These are phyloP conservation scores for Squalus acanthias DNA, from an alignment of 2,797 vertebrate species.

Conservation along the genomic window DNA sequence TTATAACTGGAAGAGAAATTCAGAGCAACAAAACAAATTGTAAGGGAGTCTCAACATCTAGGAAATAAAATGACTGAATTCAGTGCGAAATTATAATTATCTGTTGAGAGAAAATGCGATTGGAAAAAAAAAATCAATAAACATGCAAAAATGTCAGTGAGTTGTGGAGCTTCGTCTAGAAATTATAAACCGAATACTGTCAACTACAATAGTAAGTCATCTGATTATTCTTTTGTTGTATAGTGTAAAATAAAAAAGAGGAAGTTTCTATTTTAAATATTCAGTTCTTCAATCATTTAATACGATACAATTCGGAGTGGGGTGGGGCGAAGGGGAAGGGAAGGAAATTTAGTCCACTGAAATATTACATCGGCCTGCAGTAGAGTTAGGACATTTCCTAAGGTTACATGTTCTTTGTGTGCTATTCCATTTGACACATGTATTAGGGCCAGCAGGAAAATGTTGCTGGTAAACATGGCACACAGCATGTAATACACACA, in stretches of 20 bases:
- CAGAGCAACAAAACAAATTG: background rate
- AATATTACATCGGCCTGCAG: background rate
- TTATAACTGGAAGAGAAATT: background rate
- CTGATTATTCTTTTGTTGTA: background rate
- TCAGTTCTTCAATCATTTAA: background rate
- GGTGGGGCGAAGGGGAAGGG: background rate
- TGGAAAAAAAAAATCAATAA: background rate
- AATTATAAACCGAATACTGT: background rate
- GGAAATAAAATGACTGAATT: background rate
- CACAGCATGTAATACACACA: background rate
- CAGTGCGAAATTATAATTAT: background rate
- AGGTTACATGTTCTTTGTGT: background rate
- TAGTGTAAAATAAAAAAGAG: background rate
- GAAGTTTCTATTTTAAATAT: background rate
- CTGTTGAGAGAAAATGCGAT: background rate
- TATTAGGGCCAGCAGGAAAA: background rate
- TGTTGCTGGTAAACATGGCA: slow-evolving; percentile 1
- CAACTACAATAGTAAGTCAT: background rate
- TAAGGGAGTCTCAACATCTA: background rate
- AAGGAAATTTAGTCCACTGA: background rate
- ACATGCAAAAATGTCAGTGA: background rate
- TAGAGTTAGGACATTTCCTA: background rate
- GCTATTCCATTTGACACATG: background rate
- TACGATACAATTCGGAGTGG: background rate
- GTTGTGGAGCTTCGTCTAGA: background rate